Evolutionary conservation across 1,140 invertebrate genomes (phyloP), one percentile per base, ranked within the genome.

Genomic region (Bombus pyrosoma): DNA sequence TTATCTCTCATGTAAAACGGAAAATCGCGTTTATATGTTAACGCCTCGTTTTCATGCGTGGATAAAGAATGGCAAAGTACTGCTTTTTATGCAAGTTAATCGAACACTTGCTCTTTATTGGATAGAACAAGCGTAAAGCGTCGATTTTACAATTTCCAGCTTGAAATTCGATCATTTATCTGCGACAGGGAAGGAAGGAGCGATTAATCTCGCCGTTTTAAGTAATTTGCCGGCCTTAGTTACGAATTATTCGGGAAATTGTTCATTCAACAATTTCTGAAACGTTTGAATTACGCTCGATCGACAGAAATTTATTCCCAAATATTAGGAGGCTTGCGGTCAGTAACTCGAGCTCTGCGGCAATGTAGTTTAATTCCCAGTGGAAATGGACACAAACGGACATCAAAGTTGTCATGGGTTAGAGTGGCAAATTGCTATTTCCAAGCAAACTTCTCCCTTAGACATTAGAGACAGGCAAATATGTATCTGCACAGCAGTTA

Each of bases 391-490:
- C 53, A 6, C 34, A 28, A 71, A 39, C 69, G 69, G 4, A 5
- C 25, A 10, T 13, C 22, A 28, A 57, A 77, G n/a, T 62, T 34
- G 22, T 68, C 5, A 41, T 5, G 28, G 12, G 18, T 32, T 22
- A 13, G 22, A 62, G 43, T 37, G 6, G 53, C 41, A 47, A 64
- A 62, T 53, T 47, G 57, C 80, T n/a, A 74, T 82, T 82, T 62
- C 32, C 13, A 43, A 15, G 66, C 39, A 71, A 81, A 71, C 39
- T 59, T n/a, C n/a, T 28, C n/a, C 22, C 39, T 64, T 47, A 57
- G 37, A 74, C 64, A 74, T 74, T 71, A 25, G 18, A 43, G 18
- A 1, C 37, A 18, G 69, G 43, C 37, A 74, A 82, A 72, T 41
- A 34, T 43, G 12, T 62, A 22, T 53, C 47, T 8, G 6, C 18